Evolutionary conservation across 2,888 invertebrate genomes (phyloP).

Genomic region (Epinotia ramella): DNA sequence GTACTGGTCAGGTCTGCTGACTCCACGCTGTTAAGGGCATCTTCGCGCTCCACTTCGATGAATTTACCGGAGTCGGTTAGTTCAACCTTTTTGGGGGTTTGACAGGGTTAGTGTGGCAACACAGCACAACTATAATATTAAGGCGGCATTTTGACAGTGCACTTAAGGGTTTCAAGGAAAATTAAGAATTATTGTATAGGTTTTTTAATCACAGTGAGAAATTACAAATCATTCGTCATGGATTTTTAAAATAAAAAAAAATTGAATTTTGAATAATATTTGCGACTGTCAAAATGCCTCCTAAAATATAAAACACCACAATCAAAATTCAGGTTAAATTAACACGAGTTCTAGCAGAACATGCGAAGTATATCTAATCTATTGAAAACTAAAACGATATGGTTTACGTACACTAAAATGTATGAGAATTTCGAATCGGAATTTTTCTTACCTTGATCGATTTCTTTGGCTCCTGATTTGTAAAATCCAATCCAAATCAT

Average conservation of each 20-base stretch:
- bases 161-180: neutral
- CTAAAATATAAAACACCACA: constrained; percentile 19
- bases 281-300: constrained; percentile 9
- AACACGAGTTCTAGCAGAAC: constrained; percentile 2
- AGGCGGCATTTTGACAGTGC: constrained; percentile 14
- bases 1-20: constrained; percentile 52
- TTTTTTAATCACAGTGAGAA: neutral
- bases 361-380: constrained; percentile 10
- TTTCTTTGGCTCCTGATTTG: constrained; percentile 77
- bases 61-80: constrained; percentile 81
- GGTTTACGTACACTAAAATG: neutral
- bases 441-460: constrained; percentile 76
- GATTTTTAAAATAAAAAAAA: too few relatives aligned
- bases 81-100: constrained; percentile 78
- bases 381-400: constrained; percentile 12
- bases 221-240: neutral
- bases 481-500: constrained; percentile 56
- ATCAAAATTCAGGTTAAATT: constrained; percentile 22
- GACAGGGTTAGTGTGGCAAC: constrained; percentile 72
- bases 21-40: constrained; percentile 50
- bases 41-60: constrained; percentile 79
- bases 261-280: neutral
- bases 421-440: constrained; percentile 29
- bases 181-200: neutral
- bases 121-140: constrained; percentile 61